Evolutionary conservation across 1,140 invertebrate genomes (phyloP).

Genomic region (Lamellibrachia luymesi): DNA sequence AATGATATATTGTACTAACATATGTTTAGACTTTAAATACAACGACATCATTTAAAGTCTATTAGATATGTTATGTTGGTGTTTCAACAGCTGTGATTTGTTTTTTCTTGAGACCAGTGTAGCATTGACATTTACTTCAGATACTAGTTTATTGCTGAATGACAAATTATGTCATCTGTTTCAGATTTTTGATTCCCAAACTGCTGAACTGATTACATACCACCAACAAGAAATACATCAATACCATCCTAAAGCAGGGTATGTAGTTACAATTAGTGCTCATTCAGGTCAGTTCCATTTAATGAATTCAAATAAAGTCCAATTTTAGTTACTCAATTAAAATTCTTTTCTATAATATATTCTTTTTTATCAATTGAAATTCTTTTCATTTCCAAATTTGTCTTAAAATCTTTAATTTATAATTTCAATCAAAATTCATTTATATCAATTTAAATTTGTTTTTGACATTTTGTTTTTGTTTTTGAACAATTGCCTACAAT

Average conservation of each 20-base stretch:
- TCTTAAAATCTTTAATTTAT: no score
- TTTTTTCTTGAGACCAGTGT: no score
- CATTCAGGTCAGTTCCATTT: background rate
- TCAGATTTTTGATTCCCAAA: constrained; percentile 72
- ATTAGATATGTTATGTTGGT: no score
- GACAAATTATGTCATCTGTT: background rate
- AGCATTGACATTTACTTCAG: no score
- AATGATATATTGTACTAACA: no score
- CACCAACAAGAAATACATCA: constrained; percentile 83
- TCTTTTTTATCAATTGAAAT: background rate
- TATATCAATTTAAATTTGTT: no score
- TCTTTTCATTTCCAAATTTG: background rate
- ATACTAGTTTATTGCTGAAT: background rate
- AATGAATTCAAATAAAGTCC: background rate
- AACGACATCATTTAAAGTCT: no score
- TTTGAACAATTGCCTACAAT: no score
- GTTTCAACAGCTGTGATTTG: no score
- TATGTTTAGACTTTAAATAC: no score
- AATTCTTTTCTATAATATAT: background rate
- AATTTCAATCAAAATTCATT: no score
- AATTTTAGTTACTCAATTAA: background rate
- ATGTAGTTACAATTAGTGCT: background rate
- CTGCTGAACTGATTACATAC: constrained; percentile 77
- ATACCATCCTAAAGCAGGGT: constrained; percentile 76
- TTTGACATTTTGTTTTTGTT: no score